A percentile compares a stretch with the other conserved stretches of the same genome.
Evolutionary conservation across 2,797 vertebrate species (phyloP).

Genomic region (Hypotaenidia philippensis): DNA sequence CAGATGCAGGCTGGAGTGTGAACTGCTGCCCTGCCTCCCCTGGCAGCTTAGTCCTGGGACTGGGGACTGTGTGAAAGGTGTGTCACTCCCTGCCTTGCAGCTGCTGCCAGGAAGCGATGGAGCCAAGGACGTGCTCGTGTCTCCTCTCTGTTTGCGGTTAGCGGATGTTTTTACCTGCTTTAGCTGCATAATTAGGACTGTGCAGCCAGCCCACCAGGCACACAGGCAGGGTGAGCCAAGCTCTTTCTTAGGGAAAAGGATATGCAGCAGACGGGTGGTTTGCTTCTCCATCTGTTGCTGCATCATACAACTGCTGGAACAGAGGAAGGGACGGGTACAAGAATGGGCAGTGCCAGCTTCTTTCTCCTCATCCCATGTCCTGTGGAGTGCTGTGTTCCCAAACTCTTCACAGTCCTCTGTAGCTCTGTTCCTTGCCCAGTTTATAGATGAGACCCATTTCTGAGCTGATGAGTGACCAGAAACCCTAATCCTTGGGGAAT

Average conservation of each 20-base stretch:
- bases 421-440: background rate
- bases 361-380: background rate
- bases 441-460: background rate
- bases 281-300: conserved; percentile 16
- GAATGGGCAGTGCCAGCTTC: background rate
- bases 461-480: background rate
- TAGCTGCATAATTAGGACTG: background rate
- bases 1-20: rapidly evolving
- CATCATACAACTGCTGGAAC: background rate
- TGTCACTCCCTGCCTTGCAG: background rate
- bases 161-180: background rate
- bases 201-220: background rate
- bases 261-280: background rate
- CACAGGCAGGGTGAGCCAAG: background rate
- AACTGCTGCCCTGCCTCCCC: background rate
- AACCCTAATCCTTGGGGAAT: background rate
- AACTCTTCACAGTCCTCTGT: background rate
- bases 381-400: background rate
- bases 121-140: background rate
- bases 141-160: background rate
- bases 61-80: background rate
- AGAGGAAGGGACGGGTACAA: background rate
- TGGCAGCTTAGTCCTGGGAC: background rate
- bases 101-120: background rate
- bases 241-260: background rate